Base-by-base conservation (phyloP, 2,113 vertebrate genomes). In the Sterna hirundo region DNA sequence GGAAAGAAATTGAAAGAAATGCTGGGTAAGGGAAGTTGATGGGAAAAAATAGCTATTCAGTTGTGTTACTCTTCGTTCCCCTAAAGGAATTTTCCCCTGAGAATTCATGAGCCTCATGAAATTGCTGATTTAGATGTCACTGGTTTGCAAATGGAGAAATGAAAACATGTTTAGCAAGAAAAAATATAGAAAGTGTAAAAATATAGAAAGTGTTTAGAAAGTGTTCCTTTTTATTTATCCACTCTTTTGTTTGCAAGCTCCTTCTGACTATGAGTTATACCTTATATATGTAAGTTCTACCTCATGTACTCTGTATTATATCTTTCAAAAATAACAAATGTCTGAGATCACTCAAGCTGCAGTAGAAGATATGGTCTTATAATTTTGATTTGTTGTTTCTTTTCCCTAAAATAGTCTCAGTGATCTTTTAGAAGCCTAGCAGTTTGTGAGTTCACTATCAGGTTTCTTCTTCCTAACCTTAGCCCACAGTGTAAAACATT, bases 281-380 rank as follows among this genome's bases (percentile, higher is more conserved):
- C 6, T 62, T 76, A 44, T 14, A 27, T 20, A 42, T 44, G 6
- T n/a, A 70, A 70, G 13, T 25, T 57, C 21, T 78, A 55, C 15
- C 17, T 82, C 22, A 51, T 22, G 18, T 57, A 49, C 30, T 30
- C 29, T 79, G 23, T 36, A 66, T 86, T 76, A 51, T 47, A n/a
- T 69, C 23, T 95, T 95, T 62, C 72, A 92, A 71, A 81, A 77
- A 79, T 32, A 91, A 79, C n/a, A 79, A 86, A 86, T 62, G 65
- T 26, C 55, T 94, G 77, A 77, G 54, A 77, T 55, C 27, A 30
- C 21, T 79, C 70, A 79, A 85, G n/a, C 15, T 91, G 15, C 38
- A 72, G 26, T 57, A 36, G 25, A 30, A 80, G 17, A 15, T 22
- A 29, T 6, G 10, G 17, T 49, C 17, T 74, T 62, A 51, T 10